Evolutionary conservation across 2,888 invertebrate species (phyloP).

Genomic region (Pseudoips prasinana): DNA sequence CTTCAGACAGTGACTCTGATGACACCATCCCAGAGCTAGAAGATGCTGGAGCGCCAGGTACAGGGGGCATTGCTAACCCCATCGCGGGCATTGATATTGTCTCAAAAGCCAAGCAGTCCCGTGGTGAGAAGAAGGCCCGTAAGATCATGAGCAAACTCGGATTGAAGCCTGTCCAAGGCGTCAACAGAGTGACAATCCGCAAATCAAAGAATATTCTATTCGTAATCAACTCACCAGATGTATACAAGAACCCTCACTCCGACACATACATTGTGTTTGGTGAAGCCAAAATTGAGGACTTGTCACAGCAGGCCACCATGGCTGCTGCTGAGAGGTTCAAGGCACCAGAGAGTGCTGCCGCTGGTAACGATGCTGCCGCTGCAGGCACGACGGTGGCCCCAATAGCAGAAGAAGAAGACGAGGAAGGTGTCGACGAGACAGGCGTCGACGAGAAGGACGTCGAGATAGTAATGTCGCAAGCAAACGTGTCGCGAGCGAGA

Average conservation of each 20-base stretch:
- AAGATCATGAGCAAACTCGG: slow-evolving; percentile 99
- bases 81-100: slow-evolving; percentile 89
- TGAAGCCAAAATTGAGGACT: slow-evolving; percentile 99
- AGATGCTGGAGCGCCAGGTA: slow-evolving; percentile 87
- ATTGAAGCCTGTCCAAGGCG: slow-evolving; percentile 96
- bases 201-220: slow-evolving; percentile 99
- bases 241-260: slow-evolving; percentile 98
- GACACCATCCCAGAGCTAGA: slow-evolving; percentile 95
- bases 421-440: slow-evolving; percentile 96
- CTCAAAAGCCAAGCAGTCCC: slow-evolving; percentile 97
- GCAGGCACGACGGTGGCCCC: slow-evolving; percentile 90
- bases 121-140: slow-evolving; percentile 99
- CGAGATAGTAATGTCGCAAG: slow-evolving; percentile 98
- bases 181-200: slow-evolving; percentile 97
- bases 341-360: slow-evolving; percentile 91
- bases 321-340: slow-evolving; percentile 99
- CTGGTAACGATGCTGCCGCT: slow-evolving; percentile 85
- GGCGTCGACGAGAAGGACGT: slow-evolving; percentile 99
- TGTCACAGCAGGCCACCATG: slow-evolving; percentile 97
- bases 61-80: slow-evolving; percentile 85
- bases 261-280: slow-evolving; percentile 99
- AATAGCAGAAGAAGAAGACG: slow-evolving; percentile 95
- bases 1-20: slow-evolving; percentile 92
- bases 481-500: slow-evolving; percentile 95
- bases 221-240: slow-evolving; percentile 99